A percentile compares a stretch with the other conserved stretches of the same genome.
These are phyloP conservation scores for Tetanocera ferruginea DNA, from an alignment of 2,888 invertebrate genomes.

Conservation along the genomic window DNA sequence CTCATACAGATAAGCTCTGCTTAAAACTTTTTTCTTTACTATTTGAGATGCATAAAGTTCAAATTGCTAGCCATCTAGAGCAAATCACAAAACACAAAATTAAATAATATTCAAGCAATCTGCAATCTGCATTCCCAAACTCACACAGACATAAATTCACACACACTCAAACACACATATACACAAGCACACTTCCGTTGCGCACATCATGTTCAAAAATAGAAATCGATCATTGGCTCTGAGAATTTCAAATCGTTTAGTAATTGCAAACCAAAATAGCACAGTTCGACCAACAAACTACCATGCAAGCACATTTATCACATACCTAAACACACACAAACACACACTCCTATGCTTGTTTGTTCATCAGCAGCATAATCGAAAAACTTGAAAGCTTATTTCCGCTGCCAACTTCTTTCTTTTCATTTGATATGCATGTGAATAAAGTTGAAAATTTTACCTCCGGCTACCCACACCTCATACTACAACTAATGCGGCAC, in stretches of 20 bases:
- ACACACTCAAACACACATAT: neutral
- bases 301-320: neutral
- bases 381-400: neutral
- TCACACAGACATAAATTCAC: neutral
- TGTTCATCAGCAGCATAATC: neutral
- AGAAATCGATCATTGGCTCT: neutral
- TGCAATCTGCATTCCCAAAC: neutral
- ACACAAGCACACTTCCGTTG: neutral
- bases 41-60: too few species aligned
- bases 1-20: too few species aligned
- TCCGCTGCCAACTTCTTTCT: constrained; percentile 26
- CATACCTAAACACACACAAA: neutral
- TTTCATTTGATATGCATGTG: constrained; percentile 41
- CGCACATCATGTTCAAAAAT: neutral
- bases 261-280: constrained; percentile 2
- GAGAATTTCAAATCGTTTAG: constrained; percentile 7
- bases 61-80: too few species aligned
- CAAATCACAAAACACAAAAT: neutral
- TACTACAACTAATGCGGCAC: neutral
- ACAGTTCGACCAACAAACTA: neutral
- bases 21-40: too few species aligned
- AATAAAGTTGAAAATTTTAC: neutral
- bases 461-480: neutral
- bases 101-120: neutral
- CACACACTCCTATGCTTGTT: neutral